Conservation (phyloP, 2,888 invertebrate genomes). For the Athalia rosae region DNA sequence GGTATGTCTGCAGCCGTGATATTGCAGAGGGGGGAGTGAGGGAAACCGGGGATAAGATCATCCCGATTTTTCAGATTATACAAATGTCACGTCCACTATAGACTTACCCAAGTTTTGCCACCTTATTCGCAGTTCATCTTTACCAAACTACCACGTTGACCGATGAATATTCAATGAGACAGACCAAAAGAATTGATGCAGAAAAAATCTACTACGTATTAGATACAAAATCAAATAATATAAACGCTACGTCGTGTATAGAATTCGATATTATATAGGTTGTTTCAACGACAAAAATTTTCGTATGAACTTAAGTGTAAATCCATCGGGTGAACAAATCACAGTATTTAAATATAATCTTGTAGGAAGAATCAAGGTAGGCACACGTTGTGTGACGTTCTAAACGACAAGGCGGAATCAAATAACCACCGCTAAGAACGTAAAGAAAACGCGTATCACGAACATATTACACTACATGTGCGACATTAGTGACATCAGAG, state of each 20-base stretch:
- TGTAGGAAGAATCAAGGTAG: neutral
- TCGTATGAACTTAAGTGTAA: no score
- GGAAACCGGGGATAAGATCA: neutral
- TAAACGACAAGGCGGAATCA: no score
- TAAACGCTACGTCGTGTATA: neutral
- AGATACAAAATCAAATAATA: neutral
- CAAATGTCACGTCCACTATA: neutral
- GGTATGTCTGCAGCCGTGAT: conserved; percentile 10
- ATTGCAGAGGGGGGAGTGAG: neutral
- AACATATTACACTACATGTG: conserved; percentile 35
- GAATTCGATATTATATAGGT: neutral
- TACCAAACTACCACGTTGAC: conserved; percentile 4
- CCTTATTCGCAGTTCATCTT: conserved; percentile 18
- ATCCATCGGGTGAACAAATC: no score
- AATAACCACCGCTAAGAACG: neutral
- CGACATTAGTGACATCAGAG: conserved; percentile 32
- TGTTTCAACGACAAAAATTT: neutral
- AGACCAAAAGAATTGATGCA: neutral
- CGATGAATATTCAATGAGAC: conserved; percentile 29
- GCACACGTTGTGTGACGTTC: no score
- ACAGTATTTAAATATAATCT: neutral
- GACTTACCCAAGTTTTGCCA: conserved; percentile 19
- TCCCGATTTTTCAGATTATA: neutral
- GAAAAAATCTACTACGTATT: neutral
- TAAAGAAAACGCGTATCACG: conserved; percentile 11